Evolutionary conservation across 2,113 vertebrate genomes (phyloP).

Genomic region (Oreochromis spilurus): DNA sequence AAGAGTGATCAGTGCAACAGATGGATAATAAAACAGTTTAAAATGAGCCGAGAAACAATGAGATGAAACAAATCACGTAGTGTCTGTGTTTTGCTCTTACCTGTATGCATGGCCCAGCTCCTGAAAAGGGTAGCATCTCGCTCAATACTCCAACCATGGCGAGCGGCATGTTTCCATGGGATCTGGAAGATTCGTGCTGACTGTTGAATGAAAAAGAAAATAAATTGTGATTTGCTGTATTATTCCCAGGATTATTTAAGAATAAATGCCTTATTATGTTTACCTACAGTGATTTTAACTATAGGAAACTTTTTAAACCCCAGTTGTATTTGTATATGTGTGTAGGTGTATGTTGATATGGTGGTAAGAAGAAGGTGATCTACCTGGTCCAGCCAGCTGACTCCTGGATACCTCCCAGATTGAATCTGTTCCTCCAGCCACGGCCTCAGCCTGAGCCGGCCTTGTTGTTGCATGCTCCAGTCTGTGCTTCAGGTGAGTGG

Average conservation of each 20-base stretch:
- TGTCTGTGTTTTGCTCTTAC: not conserved
- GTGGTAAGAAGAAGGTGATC: not conserved
- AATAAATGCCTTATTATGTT: not conserved
- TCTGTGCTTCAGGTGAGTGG: not conserved
- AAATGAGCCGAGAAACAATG: not conserved
- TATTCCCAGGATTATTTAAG: not conserved
- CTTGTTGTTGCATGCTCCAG: slow-evolving; percentile 65
- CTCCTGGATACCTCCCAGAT: slow-evolving; percentile 74
- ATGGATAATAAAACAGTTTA: not conserved
- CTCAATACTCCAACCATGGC: slow-evolving; percentile 78
- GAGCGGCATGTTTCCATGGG: slow-evolving; percentile 78
- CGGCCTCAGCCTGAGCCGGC: slow-evolving; percentile 69
- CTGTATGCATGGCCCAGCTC: slow-evolving; percentile 79
- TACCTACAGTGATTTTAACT: not conserved
- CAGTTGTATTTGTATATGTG: not conserved
- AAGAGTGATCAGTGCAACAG: not conserved
- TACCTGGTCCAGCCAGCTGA: slow-evolving; percentile 77
- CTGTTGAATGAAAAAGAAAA: slow-evolving; percentile 23
- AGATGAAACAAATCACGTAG: not conserved
- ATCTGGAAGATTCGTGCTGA: slow-evolving; percentile 74
- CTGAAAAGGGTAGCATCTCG: slow-evolving; percentile 77
- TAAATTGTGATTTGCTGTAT: not conserved
- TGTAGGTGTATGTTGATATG: not conserved
- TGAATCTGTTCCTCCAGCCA: slow-evolving; percentile 79
- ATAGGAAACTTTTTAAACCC: not conserved